Conservation (phyloP, 2,888 invertebrate genomes). For the Pterobdella sp. region DNA sequence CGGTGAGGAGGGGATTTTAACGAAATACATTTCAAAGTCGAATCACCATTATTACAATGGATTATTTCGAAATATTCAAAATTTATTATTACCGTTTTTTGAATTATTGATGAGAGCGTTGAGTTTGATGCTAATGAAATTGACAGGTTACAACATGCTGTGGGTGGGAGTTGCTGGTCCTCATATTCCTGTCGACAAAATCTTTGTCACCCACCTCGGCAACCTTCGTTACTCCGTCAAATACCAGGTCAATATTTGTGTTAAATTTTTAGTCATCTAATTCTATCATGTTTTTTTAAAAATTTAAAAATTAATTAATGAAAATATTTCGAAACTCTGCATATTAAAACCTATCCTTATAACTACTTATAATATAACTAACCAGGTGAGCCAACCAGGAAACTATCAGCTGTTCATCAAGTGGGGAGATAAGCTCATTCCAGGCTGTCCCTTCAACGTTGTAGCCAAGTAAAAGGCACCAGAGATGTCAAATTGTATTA, state of each 20-base stretch:
- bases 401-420: slow-evolving; percentile 88
- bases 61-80: not conserved
- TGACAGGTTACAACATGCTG: slow-evolving; percentile 75
- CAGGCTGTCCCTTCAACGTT: slow-evolving; percentile 76
- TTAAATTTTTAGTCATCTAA: not conserved
- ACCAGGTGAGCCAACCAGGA: slow-evolving; percentile 71
- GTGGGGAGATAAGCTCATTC: slow-evolving; percentile 95
- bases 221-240: slow-evolving; percentile 84
- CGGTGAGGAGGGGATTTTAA: slow-evolving; percentile 58
- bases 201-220: slow-evolving; percentile 83
- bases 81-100: too few relatives aligned
- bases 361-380: too few relatives aligned
- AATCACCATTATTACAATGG: not conserved
- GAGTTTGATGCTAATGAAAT: not conserved
- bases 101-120: too few relatives aligned
- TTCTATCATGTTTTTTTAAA: not conserved
- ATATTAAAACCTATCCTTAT: too few relatives aligned
- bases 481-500: not conserved
- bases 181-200: slow-evolving; percentile 83
- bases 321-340: too few relatives aligned
- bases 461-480: slow-evolving; percentile 31
- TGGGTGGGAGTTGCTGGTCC: slow-evolving; percentile 93
- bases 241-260: slow-evolving; percentile 61
- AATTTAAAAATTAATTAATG: too few relatives aligned
- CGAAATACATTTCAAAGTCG: not conserved